phyloP scores from a whole-genome alignment of 2,888 invertebrate species.

The Pristionchus arcanus region DNA sequence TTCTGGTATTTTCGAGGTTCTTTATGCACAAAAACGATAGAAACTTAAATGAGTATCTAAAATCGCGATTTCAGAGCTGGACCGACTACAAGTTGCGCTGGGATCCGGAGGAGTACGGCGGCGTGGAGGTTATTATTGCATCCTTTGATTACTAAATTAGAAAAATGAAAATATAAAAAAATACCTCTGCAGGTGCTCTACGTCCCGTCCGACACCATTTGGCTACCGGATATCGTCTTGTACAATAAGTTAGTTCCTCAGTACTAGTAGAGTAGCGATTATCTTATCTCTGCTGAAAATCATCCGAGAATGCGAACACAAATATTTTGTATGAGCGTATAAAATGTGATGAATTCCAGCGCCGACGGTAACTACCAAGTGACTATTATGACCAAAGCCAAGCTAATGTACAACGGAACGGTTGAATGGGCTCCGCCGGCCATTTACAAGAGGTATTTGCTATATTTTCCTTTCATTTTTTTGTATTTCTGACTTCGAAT shows the following conservation, averaged over 20 bases:
- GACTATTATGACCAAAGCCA: conserved; percentile 79
- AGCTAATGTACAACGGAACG: conserved; percentile 77
- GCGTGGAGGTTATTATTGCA: conserved; percentile 71
- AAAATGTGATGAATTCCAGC: conserved; percentile 63
- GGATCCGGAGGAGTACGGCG: conserved; percentile 79
- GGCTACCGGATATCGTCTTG: conserved; percentile 79
- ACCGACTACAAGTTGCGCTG: conserved; percentile 78
- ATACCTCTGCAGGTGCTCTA: conserved; percentile 69
- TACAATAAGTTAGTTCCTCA: conserved; percentile 76
- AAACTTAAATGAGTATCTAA: not conserved
- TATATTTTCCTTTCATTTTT: not conserved
- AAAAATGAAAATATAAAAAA: not conserved
- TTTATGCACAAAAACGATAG: not conserved
- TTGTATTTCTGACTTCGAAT: not conserved
- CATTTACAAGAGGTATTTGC: conserved; percentile 79
- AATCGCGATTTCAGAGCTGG: conserved; percentile 76
- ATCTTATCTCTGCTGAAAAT: not conserved
- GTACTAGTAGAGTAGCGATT: too few species aligned
- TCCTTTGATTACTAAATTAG: not conserved
- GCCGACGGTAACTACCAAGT: conserved; percentile 80
- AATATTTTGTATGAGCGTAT: too few species aligned
- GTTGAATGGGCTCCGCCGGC: conserved; percentile 80
- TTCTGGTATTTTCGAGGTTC: not conserved
- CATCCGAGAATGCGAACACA: not conserved
- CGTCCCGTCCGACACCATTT: conserved; percentile 79